phyloP scores from a whole-genome alignment of 2,797 vertebrate genomes.

The Brachymystax lenok region DNA sequence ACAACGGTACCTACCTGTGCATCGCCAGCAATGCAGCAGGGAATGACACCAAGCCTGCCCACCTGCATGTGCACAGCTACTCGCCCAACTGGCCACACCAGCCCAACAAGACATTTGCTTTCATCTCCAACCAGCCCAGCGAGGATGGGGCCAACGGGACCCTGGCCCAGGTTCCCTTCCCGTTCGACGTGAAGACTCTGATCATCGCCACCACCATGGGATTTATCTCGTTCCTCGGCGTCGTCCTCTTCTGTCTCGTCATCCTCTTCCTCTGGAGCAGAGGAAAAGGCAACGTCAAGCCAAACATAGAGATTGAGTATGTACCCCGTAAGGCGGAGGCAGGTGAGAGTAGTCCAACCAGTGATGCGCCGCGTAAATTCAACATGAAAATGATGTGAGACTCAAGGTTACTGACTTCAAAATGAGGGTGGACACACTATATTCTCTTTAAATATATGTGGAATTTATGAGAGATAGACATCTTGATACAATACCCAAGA shows the following conservation, averaged over 20 bases:
- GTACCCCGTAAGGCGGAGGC: conserved; percentile 93
- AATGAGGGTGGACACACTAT: conserved; percentile 45
- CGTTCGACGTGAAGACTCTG: conserved; percentile 98
- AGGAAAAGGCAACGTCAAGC: conserved; percentile 94
- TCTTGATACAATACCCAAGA: conserved; percentile 64
- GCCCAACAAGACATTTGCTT: conserved; percentile 97
- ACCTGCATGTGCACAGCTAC: conserved; percentile 96
- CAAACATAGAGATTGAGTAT: conserved; percentile 97
- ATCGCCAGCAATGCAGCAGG: conserved; percentile 97
- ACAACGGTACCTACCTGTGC: conserved; percentile 97
- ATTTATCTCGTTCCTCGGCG: conserved; percentile 98
- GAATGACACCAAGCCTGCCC: conserved; percentile 92
- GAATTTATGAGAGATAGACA: conserved; percentile 56
- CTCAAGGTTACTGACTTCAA: conserved; percentile 46
- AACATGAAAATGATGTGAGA: conserved; percentile 99
- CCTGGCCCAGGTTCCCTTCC: conserved; percentile 88
- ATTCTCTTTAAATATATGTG: conserved; percentile 62
- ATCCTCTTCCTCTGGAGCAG: conserved; percentile 98
- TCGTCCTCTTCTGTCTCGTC: conserved; percentile 97
- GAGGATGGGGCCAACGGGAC: conserved; percentile 94
- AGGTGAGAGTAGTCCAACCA: conserved; percentile 82
- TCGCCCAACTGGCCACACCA: conserved; percentile 98
- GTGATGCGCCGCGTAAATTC: conserved; percentile 90
- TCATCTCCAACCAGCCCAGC: conserved; percentile 96
- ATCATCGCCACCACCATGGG: conserved; percentile 99